Conservation (phyloP, 2,888 invertebrate genomes). For the Heliconius hortense region DNA sequence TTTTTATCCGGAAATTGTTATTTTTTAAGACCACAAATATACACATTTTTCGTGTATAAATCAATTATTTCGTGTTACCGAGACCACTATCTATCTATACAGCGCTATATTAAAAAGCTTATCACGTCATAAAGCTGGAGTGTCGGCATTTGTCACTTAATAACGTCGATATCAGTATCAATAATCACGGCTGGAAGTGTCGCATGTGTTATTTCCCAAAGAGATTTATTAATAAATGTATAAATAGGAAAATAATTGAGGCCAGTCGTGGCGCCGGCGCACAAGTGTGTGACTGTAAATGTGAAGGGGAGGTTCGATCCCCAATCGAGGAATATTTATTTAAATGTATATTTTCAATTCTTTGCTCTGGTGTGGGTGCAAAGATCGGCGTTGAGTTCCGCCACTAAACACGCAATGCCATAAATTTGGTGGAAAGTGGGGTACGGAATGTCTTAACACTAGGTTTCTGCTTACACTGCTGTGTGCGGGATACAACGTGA, state of each 20-base stretch:
- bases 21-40: too few species aligned
- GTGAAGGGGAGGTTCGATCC: not conserved
- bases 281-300: not conserved
- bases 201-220: constrained; percentile 44
- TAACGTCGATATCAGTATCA: constrained; percentile 49
- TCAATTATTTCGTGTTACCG: not conserved
- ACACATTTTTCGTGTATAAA: not conserved
- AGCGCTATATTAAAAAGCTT: constrained; percentile 44
- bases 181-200: constrained; percentile 52
- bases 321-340: not conserved
- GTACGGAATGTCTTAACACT: not conserved
- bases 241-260: not conserved
- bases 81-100: constrained; percentile 6
- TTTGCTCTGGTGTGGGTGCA: not conserved
- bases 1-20: too few species aligned
- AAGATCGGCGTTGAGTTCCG: not conserved
- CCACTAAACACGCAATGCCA: not conserved
- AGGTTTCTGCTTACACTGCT: not conserved
- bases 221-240: constrained; percentile 38
- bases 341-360: not conserved
- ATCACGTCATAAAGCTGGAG: constrained; percentile 47
- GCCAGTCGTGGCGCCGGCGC: not conserved
- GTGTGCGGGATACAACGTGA: not conserved
- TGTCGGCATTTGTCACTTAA: constrained; percentile 53
- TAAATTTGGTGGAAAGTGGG: not conserved